Conservation (phyloP, 2,113 vertebrate species). For the Salvelinus sp. region DNA sequence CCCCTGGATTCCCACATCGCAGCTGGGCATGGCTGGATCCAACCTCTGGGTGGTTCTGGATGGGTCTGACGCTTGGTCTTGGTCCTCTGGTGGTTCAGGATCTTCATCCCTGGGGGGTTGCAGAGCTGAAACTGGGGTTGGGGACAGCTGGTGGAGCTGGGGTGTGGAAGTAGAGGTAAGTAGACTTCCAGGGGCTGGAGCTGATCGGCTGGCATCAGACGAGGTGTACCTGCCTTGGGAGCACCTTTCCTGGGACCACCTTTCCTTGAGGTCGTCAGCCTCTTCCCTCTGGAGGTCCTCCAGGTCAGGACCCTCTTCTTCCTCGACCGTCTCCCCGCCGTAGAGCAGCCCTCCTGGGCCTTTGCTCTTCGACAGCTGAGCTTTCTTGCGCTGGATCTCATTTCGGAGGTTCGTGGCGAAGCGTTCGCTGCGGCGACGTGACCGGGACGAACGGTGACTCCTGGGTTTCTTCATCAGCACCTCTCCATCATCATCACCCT, state of each 20-base stretch:
- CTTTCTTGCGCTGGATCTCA: conserved; percentile 93
- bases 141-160: conserved; percentile 1
- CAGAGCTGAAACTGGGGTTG: conserved; percentile 11
- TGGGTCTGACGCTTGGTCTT: conserved; percentile 17
- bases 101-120: conserved; percentile 1
- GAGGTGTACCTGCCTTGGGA: conserved; percentile 16
- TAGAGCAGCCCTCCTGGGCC: conserved; percentile 64
- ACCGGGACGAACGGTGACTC: conserved; percentile 73
- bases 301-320: conserved; percentile 71
- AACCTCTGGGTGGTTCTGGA: conserved; percentile 61
- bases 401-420: conserved; percentile 95
- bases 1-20: conserved; percentile 57
- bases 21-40: conserved; percentile 29
- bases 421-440: conserved; percentile 85
- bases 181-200: conserved; percentile 4
- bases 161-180: neutral
- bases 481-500: conserved; percentile 25
- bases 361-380: conserved; percentile 88
- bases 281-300: conserved; percentile 53
- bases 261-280: conserved; percentile 40
- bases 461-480: conserved; percentile 60
- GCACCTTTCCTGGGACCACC: conserved; percentile 2
- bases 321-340: conserved; percentile 76
- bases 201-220: neutral
- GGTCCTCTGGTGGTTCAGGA: neutral